Percentiles rank a stretch among this genome's conserved stretches.
phyloP scores from a whole-genome alignment of 92 coral and sea anemone genomes.

The Anthopleura xanthogrammica region DNA sequence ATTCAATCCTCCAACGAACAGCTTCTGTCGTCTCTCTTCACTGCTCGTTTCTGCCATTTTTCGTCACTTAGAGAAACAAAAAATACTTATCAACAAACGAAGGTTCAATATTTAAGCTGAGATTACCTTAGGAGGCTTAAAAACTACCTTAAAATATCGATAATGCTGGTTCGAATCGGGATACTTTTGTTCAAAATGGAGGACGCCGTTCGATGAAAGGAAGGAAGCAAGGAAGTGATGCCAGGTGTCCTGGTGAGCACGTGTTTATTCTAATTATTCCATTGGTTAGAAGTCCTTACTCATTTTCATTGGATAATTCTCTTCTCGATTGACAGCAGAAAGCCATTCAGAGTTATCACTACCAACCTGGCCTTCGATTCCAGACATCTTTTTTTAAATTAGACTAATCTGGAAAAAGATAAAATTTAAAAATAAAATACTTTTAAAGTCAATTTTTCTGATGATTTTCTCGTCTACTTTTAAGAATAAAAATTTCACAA shows the following conservation, averaged over 20 bases:
- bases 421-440: too few relatives aligned
- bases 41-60: constrained; percentile 26
- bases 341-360: not conserved
- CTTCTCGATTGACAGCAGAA: not conserved
- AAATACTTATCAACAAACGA: not conserved
- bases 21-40: constrained; percentile 69
- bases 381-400: too few relatives aligned
- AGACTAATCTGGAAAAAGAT: too few relatives aligned
- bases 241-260: constrained; percentile 25
- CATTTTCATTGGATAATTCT: constrained; percentile 14
- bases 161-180: not conserved
- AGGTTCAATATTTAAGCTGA: not conserved
- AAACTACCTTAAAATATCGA: not conserved
- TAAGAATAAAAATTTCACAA: too few relatives aligned
- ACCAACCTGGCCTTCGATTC: too few relatives aligned
- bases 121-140: too few relatives aligned
- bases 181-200: constrained; percentile 13
- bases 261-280: constrained; percentile 10
- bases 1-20: constrained; percentile 87
- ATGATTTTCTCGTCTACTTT: too few relatives aligned
- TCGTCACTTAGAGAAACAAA: not conserved
- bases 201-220: not conserved
- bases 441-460: too few relatives aligned
- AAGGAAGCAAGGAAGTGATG: not conserved
- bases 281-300: not conserved